Conservation (phyloP, 2,113 vertebrate species). For the Ornithorhynchus anatinus region DNA sequence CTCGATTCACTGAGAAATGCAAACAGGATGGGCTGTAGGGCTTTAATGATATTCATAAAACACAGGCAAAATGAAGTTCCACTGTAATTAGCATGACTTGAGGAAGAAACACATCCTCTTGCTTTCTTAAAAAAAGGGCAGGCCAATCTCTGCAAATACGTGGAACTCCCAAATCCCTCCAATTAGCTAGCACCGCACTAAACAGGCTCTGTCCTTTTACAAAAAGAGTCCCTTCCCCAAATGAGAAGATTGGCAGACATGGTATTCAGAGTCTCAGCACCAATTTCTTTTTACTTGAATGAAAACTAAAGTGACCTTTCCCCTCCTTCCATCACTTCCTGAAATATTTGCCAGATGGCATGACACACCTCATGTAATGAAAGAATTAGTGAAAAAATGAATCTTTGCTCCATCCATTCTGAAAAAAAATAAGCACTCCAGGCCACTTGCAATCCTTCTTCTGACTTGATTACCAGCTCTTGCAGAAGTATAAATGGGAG, state of each 20-base stretch:
- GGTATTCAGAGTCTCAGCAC: neutral
- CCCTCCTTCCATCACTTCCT: neutral
- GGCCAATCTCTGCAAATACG: neutral
- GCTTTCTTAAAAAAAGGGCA: too few species aligned
- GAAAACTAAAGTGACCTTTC: neutral
- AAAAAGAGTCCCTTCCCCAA: neutral
- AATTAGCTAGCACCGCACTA: neutral
- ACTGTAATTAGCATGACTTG: too few species aligned
- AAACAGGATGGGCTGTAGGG: neutral
- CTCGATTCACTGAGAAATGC: too few species aligned
- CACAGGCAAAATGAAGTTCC: neutral
- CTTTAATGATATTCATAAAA: neutral
- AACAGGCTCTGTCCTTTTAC: neutral
- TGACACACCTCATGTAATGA: neutral
- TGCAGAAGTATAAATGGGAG: neutral
- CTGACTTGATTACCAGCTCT: conserved; percentile 5
- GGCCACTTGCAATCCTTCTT: neutral
- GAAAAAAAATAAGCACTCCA: neutral
- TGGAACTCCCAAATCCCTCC: neutral
- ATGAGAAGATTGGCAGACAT: neutral
- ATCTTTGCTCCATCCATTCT: neutral
- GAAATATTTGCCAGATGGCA: neutral
- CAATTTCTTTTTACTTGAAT: neutral
- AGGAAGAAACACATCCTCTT: too few species aligned
- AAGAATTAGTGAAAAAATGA: neutral